Evolutionary conservation across 1,140 invertebrate species (phyloP).

Genomic region (Drosophila pruinosa): DNA sequence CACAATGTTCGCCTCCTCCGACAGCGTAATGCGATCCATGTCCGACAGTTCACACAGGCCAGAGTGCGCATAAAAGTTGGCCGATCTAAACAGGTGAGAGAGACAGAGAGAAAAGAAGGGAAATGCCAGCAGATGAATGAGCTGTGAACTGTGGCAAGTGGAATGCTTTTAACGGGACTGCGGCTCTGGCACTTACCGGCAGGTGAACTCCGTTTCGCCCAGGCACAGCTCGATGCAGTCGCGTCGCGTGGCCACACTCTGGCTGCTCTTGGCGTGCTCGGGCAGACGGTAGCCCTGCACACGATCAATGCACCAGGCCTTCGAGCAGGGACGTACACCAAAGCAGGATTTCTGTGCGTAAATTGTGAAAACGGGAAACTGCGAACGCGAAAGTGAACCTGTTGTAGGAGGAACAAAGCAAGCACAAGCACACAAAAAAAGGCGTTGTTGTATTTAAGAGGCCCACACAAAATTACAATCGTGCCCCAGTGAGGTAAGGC

Average conservation of each 20-base stretch:
- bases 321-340: conserved; percentile 92
- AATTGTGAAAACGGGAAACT: conserved; percentile 97
- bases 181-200: conserved; percentile 89
- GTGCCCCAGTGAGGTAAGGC: conserved; percentile 56
- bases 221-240: conserved; percentile 95
- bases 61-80: conserved; percentile 93
- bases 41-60: conserved; percentile 94
- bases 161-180: conserved; percentile 35
- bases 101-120: conserved; percentile 11
- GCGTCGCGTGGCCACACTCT: conserved; percentile 88
- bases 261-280: conserved; percentile 88
- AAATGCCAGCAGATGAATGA: conserved; percentile 21
- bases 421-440: conserved; percentile 17
- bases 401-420: conserved; percentile 71
- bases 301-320: conserved; percentile 96
- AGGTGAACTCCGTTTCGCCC: conserved; percentile 93
- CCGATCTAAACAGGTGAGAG: conserved; percentile 88
- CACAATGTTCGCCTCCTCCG: conserved; percentile 89
- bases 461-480: conserved; percentile 35
- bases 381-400: conserved; percentile 94
- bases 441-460: conserved; percentile 41
- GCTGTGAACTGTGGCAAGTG: conserved; percentile 35
- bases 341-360: conserved; percentile 97
- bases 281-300: conserved; percentile 92
- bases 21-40: conserved; percentile 94